Conservation (phyloP, 2,888 invertebrate genomes). For the Phania funesta region DNA sequence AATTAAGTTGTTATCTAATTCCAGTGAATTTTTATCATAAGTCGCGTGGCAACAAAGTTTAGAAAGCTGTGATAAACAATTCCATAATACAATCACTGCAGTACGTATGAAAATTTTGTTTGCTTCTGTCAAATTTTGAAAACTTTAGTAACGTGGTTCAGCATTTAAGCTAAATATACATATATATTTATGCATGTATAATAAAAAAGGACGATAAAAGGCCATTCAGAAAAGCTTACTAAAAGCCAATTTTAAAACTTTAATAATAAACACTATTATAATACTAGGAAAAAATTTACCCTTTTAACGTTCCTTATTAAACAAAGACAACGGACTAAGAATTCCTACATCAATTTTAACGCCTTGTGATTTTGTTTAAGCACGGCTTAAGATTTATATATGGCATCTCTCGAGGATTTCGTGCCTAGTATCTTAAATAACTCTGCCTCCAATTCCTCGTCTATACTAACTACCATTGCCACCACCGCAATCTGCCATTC, state of each 20-base stretch:
- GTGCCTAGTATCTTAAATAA: conserved; percentile 58
- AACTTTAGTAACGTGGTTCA: no score
- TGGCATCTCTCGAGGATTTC: conserved; percentile 64
- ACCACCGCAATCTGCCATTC: conserved; percentile 41
- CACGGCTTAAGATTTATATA: conserved; percentile 58
- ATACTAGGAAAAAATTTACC: conserved; percentile 19
- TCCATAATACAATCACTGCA: no score
- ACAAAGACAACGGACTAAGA: conserved; percentile 2
- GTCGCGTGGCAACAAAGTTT: no score
- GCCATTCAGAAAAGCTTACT: conserved; percentile 34
- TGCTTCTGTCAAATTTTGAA: no score
- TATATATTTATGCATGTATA: no score
- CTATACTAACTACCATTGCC: conserved; percentile 52
- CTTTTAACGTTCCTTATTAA: conserved; percentile 59
- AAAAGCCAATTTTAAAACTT: neutral
- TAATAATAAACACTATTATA: neutral
- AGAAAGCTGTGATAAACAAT: no score
- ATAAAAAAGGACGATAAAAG: neutral
- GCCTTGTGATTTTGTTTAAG: conserved; percentile 30
- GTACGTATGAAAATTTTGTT: no score
- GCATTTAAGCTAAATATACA: no score
- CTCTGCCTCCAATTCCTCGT: conserved; percentile 55
- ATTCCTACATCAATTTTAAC: conserved; percentile 29
- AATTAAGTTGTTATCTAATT: no score
- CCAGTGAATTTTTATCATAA: no score